Percentiles rank a stretch among this genome's conserved stretches.
These are phyloP conservation scores for Drosophila neotestacea DNA, from an alignment of 2,888 invertebrate genomes.

Conservation along the genomic window DNA sequence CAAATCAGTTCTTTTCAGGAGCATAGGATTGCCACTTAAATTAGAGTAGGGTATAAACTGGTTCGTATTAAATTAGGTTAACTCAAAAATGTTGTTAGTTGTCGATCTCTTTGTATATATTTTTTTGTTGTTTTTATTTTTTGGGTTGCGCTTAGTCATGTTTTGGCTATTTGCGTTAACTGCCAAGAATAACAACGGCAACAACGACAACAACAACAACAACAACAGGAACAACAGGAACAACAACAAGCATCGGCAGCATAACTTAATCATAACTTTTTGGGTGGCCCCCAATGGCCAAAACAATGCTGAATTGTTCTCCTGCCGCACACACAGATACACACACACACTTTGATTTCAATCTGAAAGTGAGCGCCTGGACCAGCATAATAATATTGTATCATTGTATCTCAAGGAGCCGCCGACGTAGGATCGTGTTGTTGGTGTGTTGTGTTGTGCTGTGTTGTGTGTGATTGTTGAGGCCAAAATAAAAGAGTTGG, in stretches of 20 bases:
- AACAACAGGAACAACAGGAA: slow-evolving; percentile 16
- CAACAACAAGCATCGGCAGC: slow-evolving; percentile 38
- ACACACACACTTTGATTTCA: slow-evolving; percentile 71
- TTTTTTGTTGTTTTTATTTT: background rate
- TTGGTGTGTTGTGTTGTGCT: slow-evolving; percentile 45
- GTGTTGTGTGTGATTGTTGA: slow-evolving; percentile 53
- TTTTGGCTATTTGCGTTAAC: slow-evolving; percentile 71
- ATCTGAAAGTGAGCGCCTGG: slow-evolving; percentile 67
- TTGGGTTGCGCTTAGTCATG: slow-evolving; percentile 64
- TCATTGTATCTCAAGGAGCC: slow-evolving; percentile 78
- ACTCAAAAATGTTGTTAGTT: slow-evolving; percentile 23
- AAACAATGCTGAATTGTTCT: slow-evolving; percentile 79
- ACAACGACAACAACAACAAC: slow-evolving; percentile 14
- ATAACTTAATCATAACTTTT: slow-evolving; percentile 83
- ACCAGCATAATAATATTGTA: slow-evolving; percentile 79
- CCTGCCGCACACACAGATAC: slow-evolving; percentile 35
- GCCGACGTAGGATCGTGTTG: slow-evolving; percentile 57
- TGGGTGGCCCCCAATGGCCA: slow-evolving; percentile 80
- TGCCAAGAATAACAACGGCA: slow-evolving; percentile 25
- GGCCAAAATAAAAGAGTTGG: slow-evolving; percentile 35
- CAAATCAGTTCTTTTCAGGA: no score
- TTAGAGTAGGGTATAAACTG: background rate
- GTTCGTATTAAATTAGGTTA: background rate
- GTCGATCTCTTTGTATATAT: slow-evolving; percentile 9
- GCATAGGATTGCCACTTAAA: no score